phyloP scores from a whole-genome alignment of 2,113 vertebrate genomes.

The Origma solitaria region DNA sequence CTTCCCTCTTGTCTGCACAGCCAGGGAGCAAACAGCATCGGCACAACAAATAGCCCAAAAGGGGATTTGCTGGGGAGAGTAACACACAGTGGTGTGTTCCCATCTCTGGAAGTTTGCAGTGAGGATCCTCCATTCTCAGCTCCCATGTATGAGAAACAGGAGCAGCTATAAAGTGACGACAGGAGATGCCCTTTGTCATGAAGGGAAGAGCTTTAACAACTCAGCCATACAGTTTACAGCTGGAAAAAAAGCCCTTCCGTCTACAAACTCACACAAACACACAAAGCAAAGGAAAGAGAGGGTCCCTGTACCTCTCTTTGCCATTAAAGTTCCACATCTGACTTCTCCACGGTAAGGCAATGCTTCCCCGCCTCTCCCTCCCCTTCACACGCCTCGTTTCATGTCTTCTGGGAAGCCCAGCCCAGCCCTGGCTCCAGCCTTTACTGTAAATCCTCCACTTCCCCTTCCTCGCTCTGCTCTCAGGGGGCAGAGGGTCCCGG shows the following conservation, averaged over 20 bases:
- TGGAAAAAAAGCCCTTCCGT: neutral
- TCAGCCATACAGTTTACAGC: neutral
- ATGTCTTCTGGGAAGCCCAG: slow-evolving; percentile 41
- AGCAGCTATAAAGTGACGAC: neutral
- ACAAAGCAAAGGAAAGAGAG: neutral
- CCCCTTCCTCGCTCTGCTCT: neutral
- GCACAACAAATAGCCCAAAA: neutral
- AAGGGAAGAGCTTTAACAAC: neutral
- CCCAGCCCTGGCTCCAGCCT: neutral
- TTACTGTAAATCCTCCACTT: neutral
- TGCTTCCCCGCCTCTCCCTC: neutral
- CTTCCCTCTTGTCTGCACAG: neutral
- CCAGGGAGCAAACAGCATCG: neutral
- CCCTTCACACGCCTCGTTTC: neutral
- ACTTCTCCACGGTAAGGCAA: neutral
- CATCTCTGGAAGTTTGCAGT: neutral
- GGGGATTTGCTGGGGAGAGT: rapidly evolving
- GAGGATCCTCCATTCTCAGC: neutral
- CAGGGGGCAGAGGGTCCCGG: neutral
- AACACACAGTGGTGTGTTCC: rapidly evolving
- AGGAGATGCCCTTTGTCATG: neutral
- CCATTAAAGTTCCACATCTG: neutral
- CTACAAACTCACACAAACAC: neutral
- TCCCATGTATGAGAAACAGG: rapidly evolving
- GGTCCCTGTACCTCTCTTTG: neutral